Evolutionary conservation across 2,113 vertebrate species (phyloP).

Genomic region (Thomomys bottae): DNA sequence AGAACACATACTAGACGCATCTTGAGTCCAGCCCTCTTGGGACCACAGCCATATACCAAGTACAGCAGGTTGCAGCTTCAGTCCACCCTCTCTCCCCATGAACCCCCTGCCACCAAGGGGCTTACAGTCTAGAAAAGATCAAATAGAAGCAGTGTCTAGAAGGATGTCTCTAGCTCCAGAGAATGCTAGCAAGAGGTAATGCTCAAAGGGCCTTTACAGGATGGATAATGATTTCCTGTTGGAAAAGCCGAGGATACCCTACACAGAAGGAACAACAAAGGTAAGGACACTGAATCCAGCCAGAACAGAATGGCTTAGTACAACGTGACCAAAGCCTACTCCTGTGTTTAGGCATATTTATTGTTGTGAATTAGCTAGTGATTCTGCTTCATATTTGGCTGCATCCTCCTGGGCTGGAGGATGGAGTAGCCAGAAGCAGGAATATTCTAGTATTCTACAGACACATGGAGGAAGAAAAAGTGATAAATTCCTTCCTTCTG

Average conservation of each 20-base stretch:
- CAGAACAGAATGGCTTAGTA: not conserved
- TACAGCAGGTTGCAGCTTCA: not conserved
- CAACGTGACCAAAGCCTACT: not conserved
- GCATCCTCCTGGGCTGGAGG: not conserved
- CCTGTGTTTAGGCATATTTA: not conserved
- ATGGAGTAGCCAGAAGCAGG: fast-evolving
- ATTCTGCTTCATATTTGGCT: not conserved
- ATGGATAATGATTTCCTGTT: not conserved
- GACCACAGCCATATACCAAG: not conserved
- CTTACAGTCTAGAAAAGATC: not conserved
- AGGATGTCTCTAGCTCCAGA: not conserved
- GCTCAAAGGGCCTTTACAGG: not conserved
- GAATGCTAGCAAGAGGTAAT: not conserved
- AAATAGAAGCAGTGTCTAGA: not conserved
- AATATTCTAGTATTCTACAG: not conserved
- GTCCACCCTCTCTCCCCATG: too few relatives aligned
- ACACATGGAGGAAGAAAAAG: too few relatives aligned
- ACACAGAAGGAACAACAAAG: not conserved
- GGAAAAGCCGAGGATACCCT: not conserved
- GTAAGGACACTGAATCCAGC: not conserved
- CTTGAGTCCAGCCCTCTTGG: too few relatives aligned
- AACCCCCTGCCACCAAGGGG: not conserved
- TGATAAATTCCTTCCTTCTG: too few relatives aligned
- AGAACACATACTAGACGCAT: too few relatives aligned
- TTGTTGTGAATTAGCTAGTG: fast-evolving